Conservation (phyloP, 2,888 invertebrate species). For the Rhyacophila evoluta region DNA sequence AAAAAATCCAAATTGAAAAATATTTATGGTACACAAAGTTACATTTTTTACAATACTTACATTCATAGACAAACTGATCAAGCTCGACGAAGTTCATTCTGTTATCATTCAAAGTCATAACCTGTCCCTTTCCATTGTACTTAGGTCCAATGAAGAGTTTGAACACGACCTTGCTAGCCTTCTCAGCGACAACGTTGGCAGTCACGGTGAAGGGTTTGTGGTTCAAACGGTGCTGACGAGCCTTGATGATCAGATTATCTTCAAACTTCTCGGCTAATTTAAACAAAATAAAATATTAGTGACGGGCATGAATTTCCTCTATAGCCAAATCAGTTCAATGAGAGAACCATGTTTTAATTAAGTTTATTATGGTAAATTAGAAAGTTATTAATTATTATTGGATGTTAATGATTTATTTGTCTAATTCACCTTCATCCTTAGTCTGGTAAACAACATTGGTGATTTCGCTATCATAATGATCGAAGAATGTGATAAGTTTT, state of each 20-base stretch:
- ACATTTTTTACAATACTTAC: conserved; percentile 63
- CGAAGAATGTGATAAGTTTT: conserved; percentile 78
- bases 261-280: conserved; percentile 55
- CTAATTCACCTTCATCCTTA: conserved; percentile 63
- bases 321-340: no score
- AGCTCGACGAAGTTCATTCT: conserved; percentile 72
- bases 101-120: conserved; percentile 69
- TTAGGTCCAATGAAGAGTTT: conserved; percentile 79
- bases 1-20: no score
- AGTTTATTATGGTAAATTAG: no score
- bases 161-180: conserved; percentile 68
- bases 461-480: conserved; percentile 73
- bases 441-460: conserved; percentile 68
- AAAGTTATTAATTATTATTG: no score
- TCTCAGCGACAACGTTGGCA: conserved; percentile 72
- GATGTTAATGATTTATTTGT: no score
- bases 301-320: not conserved
- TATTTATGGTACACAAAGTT: no score
- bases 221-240: conserved; percentile 76
- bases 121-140: conserved; percentile 70
- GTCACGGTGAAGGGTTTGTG: conserved; percentile 78
- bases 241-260: conserved; percentile 68
- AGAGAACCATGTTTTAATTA: no score
- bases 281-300: not conserved
- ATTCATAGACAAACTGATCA: conserved; percentile 69